Conservation (phyloP, 2,797 vertebrate species). For the Enteromius unitaeniatus region DNA sequence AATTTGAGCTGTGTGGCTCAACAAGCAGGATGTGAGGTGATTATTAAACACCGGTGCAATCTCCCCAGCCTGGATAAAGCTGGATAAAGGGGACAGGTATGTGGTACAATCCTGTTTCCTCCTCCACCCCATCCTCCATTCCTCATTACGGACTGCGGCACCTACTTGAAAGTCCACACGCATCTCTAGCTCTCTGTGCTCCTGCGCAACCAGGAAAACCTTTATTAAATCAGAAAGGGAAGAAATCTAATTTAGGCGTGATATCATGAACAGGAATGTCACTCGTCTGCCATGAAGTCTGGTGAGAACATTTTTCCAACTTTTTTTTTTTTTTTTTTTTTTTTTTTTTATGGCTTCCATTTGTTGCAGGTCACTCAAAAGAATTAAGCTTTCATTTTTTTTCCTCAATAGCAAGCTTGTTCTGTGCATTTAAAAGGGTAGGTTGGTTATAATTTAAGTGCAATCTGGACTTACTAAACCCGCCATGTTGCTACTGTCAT, state of each 20-base stretch:
- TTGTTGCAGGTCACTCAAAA: constrained; percentile 25
- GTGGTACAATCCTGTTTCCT: constrained; percentile 46
- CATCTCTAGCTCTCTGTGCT: constrained; percentile 49
- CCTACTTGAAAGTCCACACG: constrained; percentile 56
- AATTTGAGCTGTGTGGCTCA: constrained; percentile 69
- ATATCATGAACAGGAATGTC: constrained; percentile 67
- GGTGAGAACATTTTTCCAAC: constrained; percentile 33
- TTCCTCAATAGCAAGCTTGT: not conserved
- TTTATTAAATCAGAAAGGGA: constrained; percentile 64
- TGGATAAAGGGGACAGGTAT: constrained; percentile 53
- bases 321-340: not conserved
- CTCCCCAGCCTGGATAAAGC: constrained; percentile 67
- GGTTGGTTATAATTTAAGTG: not conserved
- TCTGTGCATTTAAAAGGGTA: not conserved
- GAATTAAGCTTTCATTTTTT: not conserved
- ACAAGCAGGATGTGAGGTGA: constrained; percentile 70
- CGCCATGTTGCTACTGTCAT: not conserved
- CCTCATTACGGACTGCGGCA: constrained; percentile 51
- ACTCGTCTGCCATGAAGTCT: constrained; percentile 52
- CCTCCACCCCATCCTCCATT: constrained; percentile 58
- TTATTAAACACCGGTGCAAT: constrained; percentile 74
- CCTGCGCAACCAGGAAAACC: constrained; percentile 60
- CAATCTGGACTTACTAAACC: not conserved
- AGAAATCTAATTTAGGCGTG: constrained; percentile 69
- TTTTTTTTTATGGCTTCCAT: constrained; percentile 9